Conservation (phyloP, 1,140 invertebrate genomes). For the Arctopsyche grandis region DNA sequence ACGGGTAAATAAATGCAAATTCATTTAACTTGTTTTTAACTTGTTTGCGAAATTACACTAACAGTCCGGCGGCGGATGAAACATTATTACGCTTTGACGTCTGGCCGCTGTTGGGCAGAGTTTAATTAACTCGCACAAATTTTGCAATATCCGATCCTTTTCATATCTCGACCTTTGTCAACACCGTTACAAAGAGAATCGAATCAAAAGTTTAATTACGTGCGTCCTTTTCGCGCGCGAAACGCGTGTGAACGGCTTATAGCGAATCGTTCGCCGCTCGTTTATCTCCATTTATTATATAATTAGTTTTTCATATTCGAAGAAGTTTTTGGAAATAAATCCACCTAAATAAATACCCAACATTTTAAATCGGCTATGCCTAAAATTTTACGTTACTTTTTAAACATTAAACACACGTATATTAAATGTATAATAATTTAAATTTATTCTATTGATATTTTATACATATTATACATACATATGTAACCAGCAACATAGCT, state of each 20-base stretch:
- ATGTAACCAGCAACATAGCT: too few relatives aligned
- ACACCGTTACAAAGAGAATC: slow-evolving; percentile 16
- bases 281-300: not conserved
- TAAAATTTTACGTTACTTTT: too few relatives aligned
- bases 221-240: not conserved
- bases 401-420: too few relatives aligned
- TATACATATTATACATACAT: too few relatives aligned
- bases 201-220: slow-evolving; percentile 23
- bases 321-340: not conserved
- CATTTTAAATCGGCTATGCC: too few relatives aligned
- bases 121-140: slow-evolving; percentile 25
- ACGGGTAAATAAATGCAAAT: slow-evolving; percentile 48
- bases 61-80: not conserved
- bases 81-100: slow-evolving; percentile 2
- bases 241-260: not conserved
- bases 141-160: slow-evolving; percentile 26
- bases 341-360: too few relatives aligned
- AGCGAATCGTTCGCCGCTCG: not conserved
- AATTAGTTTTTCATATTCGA: not conserved
- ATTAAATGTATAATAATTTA: too few relatives aligned
- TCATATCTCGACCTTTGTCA: slow-evolving; percentile 26
- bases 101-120: not conserved
- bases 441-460: too few relatives aligned
- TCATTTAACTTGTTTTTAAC: not conserved
- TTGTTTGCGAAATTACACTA: not conserved